Evolutionary conservation across 2,888 invertebrate species (phyloP).

Genomic region (Dasysyrphus albostriatus): DNA sequence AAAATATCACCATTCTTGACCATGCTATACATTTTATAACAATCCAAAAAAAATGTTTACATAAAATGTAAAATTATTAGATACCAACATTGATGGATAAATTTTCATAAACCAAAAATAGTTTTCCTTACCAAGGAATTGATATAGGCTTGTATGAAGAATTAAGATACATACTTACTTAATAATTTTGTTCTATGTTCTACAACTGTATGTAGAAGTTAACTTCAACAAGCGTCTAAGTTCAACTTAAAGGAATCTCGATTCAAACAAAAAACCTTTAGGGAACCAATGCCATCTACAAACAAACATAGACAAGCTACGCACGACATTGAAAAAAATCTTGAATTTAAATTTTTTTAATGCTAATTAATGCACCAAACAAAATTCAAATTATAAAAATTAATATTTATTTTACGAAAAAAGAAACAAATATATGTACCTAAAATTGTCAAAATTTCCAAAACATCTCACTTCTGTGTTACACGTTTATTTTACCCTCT

Average conservation of each 20-base stretch:
- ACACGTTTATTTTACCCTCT: slow-evolving; percentile 61
- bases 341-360: slow-evolving; percentile 31
- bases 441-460: slow-evolving; percentile 69
- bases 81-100: too few relatives aligned
- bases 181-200: too few relatives aligned
- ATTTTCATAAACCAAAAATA: too few relatives aligned
- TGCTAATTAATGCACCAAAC: slow-evolving; percentile 67
- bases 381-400: slow-evolving; percentile 50
- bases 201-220: too few relatives aligned
- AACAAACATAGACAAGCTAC: background rate
- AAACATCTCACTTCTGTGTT: slow-evolving; percentile 76
- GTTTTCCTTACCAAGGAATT: too few relatives aligned
- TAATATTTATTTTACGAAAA: slow-evolving; percentile 77
- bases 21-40: too few relatives aligned
- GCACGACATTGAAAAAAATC: slow-evolving; percentile 59
- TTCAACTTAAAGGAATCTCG: background rate
- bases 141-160: too few relatives aligned
- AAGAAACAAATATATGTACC: slow-evolving; percentile 51
- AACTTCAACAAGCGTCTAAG: too few relatives aligned
- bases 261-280: background rate
- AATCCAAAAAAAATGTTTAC: too few relatives aligned
- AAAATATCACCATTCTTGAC: too few relatives aligned
- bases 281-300: background rate
- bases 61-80: too few relatives aligned
- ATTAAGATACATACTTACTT: too few relatives aligned